Percentiles rank a stretch among this genome's conserved stretches.
phyloP scores from a whole-genome alignment of 2,797 vertebrate genomes.

The Clarias pachynema region DNA sequence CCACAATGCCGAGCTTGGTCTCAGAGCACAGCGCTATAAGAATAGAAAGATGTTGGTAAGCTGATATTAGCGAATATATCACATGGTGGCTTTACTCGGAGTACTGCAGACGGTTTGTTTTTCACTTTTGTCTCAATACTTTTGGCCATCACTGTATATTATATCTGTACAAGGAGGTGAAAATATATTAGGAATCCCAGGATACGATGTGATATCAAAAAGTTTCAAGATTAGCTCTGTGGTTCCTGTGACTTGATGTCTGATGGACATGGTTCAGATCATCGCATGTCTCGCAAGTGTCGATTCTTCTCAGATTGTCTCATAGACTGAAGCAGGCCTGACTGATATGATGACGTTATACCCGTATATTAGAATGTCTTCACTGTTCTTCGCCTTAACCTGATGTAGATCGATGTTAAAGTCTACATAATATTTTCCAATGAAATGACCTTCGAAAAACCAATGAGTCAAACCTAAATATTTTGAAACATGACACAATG shows the following conservation, averaged over 20 bases:
- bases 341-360: not conserved
- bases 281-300: not conserved
- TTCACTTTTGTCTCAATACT: too few species aligned
- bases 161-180: too few species aligned
- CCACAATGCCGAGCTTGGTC: slow-evolving; percentile 21
- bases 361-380: not conserved
- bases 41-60: slow-evolving; percentile 26
- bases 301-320: not conserved
- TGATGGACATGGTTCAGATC: not conserved
- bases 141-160: too few species aligned
- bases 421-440: not conserved
- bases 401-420: not conserved
- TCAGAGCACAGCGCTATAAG: not conserved
- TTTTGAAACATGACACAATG: not conserved
- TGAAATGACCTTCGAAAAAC: not conserved
- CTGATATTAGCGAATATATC: slow-evolving; percentile 21
- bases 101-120: too few species aligned
- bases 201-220: too few species aligned
- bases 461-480: not conserved
- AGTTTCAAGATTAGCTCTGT: too few species aligned
- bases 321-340: too few species aligned
- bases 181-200: too few species aligned
- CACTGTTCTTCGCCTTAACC: not conserved
- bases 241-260: not conserved
- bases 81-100: not conserved